phyloP scores from a whole-genome alignment of 2,888 invertebrate species.

The Acanthosoma haemorrhoidale region DNA sequence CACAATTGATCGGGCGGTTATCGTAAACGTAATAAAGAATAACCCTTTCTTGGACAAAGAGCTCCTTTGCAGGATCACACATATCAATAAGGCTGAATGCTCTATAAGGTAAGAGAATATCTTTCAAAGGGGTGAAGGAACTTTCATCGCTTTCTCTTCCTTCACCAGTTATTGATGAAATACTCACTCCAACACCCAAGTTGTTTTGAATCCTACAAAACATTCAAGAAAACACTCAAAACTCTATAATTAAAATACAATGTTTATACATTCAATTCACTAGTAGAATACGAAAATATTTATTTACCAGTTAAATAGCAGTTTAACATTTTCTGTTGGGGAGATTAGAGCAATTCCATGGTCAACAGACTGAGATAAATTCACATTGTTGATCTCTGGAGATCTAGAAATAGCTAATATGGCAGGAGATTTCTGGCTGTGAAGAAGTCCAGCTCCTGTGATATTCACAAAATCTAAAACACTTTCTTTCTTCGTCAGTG shows the following conservation, averaged over 20 bases:
- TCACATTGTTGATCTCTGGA: slow-evolving; percentile 73
- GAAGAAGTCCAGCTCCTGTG: slow-evolving; percentile 88
- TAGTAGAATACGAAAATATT: neutral
- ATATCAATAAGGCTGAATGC: slow-evolving; percentile 92
- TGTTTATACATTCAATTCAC: neutral
- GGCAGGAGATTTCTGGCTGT: slow-evolving; percentile 90
- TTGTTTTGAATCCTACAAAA: slow-evolving; percentile 61
- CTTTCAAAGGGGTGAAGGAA: slow-evolving; percentile 79
- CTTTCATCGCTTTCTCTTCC: slow-evolving; percentile 80
- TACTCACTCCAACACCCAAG: slow-evolving; percentile 83
- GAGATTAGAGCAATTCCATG: slow-evolving; percentile 90
- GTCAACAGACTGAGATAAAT: slow-evolving; percentile 76
- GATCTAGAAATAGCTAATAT: slow-evolving; percentile 84
- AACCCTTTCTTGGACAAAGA: slow-evolving; percentile 82
- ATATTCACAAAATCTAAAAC: slow-evolving; percentile 73
- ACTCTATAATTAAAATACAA: neutral
- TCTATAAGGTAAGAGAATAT: slow-evolving; percentile 79
- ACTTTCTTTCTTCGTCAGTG: slow-evolving; percentile 66
- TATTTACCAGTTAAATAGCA: slow-evolving; percentile 59
- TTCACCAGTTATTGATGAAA: slow-evolving; percentile 88
- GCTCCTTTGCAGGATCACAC: slow-evolving; percentile 90
- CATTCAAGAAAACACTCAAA: slow-evolving; percentile 12
- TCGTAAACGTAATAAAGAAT: slow-evolving; percentile 95
- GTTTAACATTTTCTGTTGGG: slow-evolving; percentile 68
- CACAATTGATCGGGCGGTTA: slow-evolving; percentile 91